A percentile compares a stretch with the other conserved stretches of the same genome.
phyloP scores from a whole-genome alignment of 1,140 invertebrate species.

The Ostrea edulis region DNA sequence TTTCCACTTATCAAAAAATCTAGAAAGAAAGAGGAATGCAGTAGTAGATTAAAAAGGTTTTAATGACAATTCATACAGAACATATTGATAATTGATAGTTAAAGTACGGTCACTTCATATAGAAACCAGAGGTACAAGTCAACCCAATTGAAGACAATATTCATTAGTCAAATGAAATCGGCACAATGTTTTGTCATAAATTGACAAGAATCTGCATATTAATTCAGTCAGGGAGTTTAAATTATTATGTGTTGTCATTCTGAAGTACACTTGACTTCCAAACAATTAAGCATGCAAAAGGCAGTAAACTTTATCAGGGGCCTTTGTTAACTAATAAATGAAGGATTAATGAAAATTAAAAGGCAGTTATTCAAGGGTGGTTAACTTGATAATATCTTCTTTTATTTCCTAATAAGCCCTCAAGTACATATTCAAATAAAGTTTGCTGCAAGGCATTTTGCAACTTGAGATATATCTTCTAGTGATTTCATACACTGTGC shows the following conservation, averaged over 20 bases:
- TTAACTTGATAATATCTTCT: background rate
- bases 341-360: conserved; percentile 2
- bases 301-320: background rate
- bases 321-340: background rate
- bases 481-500: background rate
- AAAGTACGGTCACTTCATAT: background rate
- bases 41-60: background rate
- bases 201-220: conserved; percentile 17
- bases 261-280: background rate
- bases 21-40: background rate
- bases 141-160: background rate
- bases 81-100: background rate
- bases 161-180: background rate
- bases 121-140: background rate
- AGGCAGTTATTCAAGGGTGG: background rate
- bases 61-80: background rate
- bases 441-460: background rate
- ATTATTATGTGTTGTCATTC: background rate
- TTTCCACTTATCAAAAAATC: background rate
- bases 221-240: background rate
- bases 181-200: background rate
- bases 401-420: conserved; percentile 1
- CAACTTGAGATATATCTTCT: background rate
- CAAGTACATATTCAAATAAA: background rate
- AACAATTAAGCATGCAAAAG: background rate